Evolutionary conservation across 2,113 vertebrate genomes (phyloP).

Genomic region (Clarias gariepinus): DNA sequence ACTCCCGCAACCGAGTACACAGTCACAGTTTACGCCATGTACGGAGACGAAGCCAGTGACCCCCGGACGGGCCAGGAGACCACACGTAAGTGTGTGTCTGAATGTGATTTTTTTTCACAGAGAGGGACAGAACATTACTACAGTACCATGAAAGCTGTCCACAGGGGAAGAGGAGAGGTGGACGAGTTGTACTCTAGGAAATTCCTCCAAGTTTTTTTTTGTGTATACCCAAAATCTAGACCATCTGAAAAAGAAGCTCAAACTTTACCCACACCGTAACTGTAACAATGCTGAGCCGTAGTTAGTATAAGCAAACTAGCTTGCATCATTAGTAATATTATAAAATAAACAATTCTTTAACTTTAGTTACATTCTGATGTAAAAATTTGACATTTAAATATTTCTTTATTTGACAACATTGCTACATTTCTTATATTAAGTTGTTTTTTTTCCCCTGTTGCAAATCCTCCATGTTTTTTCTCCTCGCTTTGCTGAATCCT

Average conservation of each 20-base stretch:
- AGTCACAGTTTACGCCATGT: conserved; percentile 94
- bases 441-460: no score
- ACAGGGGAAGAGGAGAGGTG: no score
- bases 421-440: neutral
- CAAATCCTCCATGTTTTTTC: neutral
- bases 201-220: no score
- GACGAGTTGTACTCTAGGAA: no score
- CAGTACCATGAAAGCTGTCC: no score
- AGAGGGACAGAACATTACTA: no score
- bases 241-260: neutral
- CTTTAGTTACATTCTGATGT: neutral
- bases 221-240: neutral
- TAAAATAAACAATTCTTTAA: neutral
- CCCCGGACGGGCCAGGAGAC: conserved; percentile 92
- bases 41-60: conserved; percentile 96
- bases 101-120: no score
- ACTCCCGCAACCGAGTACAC: conserved; percentile 92
- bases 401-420: neutral
- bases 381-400: neutral
- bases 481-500: neutral
- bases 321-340: neutral
- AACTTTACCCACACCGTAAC: neutral
- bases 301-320: neutral
- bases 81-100: conserved; percentile 85
- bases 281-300: neutral